A percentile compares a stretch with the other conserved stretches of the same genome.
Evolutionary conservation across 2,888 invertebrate genomes (phyloP).

Genomic region (Epirrhoe tristata): DNA sequence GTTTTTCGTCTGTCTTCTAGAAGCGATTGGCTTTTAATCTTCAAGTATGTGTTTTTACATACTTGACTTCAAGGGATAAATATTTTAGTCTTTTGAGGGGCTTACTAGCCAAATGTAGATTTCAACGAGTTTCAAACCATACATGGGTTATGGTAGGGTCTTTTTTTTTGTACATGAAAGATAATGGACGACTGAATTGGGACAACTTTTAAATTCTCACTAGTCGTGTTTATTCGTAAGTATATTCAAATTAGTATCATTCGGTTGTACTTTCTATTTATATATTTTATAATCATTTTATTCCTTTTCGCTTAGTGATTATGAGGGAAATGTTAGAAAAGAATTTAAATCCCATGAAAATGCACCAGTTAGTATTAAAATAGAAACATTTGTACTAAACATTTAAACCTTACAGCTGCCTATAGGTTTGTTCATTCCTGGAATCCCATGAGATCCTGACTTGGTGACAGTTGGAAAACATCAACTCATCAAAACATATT

Average conservation of each 20-base stretch:
- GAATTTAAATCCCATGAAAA: too few species aligned
- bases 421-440: too few species aligned
- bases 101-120: background rate
- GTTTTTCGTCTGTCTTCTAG: background rate
- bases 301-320: too few species aligned
- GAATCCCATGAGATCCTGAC: too few species aligned
- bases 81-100: slow-evolving; percentile 3
- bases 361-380: background rate
- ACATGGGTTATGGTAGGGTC: background rate
- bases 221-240: background rate
- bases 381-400: background rate
- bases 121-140: background rate
- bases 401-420: too few species aligned
- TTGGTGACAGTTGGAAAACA: too few species aligned
- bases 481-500: too few species aligned
- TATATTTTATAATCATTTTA: background rate
- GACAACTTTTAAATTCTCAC: background rate
- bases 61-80: slow-evolving; percentile 7
- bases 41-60: slow-evolving; percentile 1
- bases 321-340: too few species aligned
- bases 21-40: background rate
- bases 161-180: background rate
- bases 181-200: background rate
- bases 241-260: background rate
- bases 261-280: background rate